A percentile compares a stretch with the other conserved stretches of the same genome.
Evolutionary conservation across 2,797 vertebrate species (phyloP).

Genomic region (Clangula hyemalis): DNA sequence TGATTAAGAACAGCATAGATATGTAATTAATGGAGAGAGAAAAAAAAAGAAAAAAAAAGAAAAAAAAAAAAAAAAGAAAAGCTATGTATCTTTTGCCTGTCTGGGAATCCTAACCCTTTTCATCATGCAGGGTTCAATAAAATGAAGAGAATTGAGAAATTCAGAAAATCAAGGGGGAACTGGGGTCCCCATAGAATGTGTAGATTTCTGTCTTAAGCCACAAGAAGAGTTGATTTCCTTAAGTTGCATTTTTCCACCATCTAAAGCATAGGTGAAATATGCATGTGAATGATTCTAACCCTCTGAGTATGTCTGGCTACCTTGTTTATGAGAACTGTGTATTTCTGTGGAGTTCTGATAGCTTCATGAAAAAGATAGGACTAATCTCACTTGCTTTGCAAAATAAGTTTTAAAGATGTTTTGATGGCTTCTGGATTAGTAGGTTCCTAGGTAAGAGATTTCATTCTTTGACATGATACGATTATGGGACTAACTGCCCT

Average conservation of each 20-base stretch:
- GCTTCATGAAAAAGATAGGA: background rate
- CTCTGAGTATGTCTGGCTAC: background rate
- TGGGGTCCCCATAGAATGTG: background rate
- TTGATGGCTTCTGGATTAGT: background rate
- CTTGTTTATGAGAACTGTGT: background rate
- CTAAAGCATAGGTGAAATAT: background rate
- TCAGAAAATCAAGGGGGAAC: background rate
- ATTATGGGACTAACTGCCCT: background rate
- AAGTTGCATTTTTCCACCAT: background rate
- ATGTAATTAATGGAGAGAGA: background rate
- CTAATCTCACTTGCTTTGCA: background rate
- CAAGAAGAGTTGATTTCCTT: too few relatives aligned
- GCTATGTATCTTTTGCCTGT: background rate
- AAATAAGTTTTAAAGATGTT: background rate
- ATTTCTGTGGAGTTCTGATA: background rate
- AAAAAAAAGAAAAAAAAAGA: background rate
- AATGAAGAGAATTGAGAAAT: background rate
- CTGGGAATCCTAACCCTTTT: background rate
- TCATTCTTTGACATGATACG: background rate
- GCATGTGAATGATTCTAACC: background rate
- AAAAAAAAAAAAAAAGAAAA: background rate
- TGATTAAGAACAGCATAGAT: background rate
- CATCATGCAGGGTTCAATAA: background rate
- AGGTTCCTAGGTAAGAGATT: background rate
- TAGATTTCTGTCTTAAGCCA: background rate